These are phyloP conservation scores for Nemapogon koenigi DNA, from an alignment of 2,888 invertebrate genomes.

Conservation along the genomic window DNA sequence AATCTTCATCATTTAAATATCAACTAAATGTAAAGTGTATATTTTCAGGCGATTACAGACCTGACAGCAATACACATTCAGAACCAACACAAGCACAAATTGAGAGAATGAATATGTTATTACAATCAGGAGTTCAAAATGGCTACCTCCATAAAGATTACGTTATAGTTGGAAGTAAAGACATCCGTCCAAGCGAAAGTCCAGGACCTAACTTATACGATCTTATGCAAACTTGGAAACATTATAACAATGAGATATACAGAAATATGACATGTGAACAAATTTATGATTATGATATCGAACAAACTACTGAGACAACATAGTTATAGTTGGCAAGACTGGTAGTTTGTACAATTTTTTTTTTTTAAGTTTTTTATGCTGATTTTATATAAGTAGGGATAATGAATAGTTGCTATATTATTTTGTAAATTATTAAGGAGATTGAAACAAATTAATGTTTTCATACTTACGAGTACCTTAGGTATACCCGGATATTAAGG, in stretches of 20 bases:
- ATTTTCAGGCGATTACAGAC: constrained; percentile 41
- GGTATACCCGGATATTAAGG: too few species aligned
- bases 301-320: too few species aligned
- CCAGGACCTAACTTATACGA: constrained; percentile 39
- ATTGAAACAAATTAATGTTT: too few species aligned
- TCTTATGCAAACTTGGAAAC: constrained; percentile 27
- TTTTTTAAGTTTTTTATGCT: too few species aligned
- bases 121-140: constrained; percentile 29
- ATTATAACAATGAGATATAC: constrained; percentile 30
- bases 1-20: too few species aligned
- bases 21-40: not conserved
- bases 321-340: too few species aligned
- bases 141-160: constrained; percentile 33
- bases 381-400: too few species aligned
- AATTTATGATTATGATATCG: too few species aligned
- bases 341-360: too few species aligned
- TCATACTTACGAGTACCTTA: too few species aligned
- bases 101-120: constrained; percentile 26
- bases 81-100: constrained; percentile 25
- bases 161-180: constrained; percentile 33
- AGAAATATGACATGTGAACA: constrained; percentile 26
- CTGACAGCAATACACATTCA: constrained; percentile 3
- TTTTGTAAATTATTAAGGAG: too few species aligned
- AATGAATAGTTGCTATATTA: too few species aligned
- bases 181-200: constrained; percentile 28